phyloP scores from a whole-genome alignment of 2,888 invertebrate genomes.

The Leptinotarsa rubiginosa region DNA sequence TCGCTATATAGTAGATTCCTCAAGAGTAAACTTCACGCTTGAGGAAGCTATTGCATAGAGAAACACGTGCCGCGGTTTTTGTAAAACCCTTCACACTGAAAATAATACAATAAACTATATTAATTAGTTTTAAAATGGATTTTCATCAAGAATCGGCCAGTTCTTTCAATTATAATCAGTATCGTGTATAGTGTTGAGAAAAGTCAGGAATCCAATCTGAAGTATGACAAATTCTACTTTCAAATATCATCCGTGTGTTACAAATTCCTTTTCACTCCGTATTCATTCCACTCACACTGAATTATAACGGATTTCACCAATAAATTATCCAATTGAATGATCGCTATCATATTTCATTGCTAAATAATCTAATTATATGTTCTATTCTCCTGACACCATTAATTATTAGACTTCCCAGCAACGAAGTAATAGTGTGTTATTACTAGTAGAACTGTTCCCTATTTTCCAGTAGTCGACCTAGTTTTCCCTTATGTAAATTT shows the following conservation, averaged over 20 bases:
- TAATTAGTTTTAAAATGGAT: too few species aligned
- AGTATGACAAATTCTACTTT: too few species aligned
- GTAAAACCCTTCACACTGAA: too few species aligned
- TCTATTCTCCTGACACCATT: conserved; percentile 2
- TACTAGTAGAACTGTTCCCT: conserved; percentile 29
- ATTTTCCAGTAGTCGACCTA: conserved; percentile 30
- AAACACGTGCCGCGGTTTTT: too few species aligned
- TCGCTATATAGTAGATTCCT: too few species aligned
- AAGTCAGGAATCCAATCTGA: too few species aligned
- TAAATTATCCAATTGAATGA: conserved; percentile 5
- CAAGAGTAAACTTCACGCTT: too few species aligned
- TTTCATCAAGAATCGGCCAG: too few species aligned
- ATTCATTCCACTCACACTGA: neutral
- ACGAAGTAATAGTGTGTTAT: conserved; percentile 29
- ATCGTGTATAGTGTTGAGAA: too few species aligned
- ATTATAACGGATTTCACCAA: neutral
- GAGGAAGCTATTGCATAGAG: too few species aligned
- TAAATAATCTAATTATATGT: conserved; percentile 16
- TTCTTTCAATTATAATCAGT: too few species aligned
- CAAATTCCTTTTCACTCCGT: neutral
- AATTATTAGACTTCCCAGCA: conserved; percentile 15
- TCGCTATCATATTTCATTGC: conserved; percentile 21
- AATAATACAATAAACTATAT: too few species aligned
- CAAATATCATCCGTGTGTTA: neutral
- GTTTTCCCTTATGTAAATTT: conserved; percentile 36